Conservation (phyloP, 1,140 invertebrate species). For the Lethrus apterus region DNA sequence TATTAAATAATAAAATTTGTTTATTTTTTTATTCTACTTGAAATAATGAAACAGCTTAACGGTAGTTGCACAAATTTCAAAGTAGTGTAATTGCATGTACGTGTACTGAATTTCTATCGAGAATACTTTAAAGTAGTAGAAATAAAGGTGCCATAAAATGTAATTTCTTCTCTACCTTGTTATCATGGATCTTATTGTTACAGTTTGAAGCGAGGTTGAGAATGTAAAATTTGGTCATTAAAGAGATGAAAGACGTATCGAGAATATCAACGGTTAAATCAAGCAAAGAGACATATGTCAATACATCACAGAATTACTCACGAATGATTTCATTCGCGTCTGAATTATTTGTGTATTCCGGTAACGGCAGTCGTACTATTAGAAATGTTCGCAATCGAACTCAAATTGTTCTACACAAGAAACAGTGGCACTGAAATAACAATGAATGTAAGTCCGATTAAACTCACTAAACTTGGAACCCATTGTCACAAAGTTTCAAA, state of each 20-base stretch:
- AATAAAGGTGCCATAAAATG: slow-evolving; percentile 9
- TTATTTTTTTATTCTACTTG: too few relatives aligned
- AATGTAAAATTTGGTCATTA: slow-evolving; percentile 5
- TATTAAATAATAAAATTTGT: too few relatives aligned
- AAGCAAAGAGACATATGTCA: neutral
- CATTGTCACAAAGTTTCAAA: slow-evolving; percentile 10
- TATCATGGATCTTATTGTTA: neutral
- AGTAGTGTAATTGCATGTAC: slow-evolving; percentile 4
- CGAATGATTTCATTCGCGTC: slow-evolving; percentile 3
- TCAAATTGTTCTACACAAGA: too few relatives aligned
- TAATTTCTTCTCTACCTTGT: slow-evolving; percentile 1
- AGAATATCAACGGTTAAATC: neutral
- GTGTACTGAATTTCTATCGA: neutral
- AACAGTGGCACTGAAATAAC: slow-evolving; percentile 12
- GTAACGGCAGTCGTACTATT: too few relatives aligned
- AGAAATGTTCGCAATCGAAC: too few relatives aligned
- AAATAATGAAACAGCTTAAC: neutral
- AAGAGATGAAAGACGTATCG: neutral
- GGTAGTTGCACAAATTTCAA: neutral
- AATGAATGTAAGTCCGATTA: slow-evolving; percentile 12
- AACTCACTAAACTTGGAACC: slow-evolving; percentile 4
- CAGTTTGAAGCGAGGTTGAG: slow-evolving; percentile 7
- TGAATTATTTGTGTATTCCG: slow-evolving; percentile 8
- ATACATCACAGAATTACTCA: neutral
- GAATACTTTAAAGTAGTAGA: slow-evolving; percentile 1